These are phyloP conservation scores for Urocyon cinereoargenteus DNA, from an alignment of 2,797 vertebrate species.

Conservation along the genomic window DNA sequence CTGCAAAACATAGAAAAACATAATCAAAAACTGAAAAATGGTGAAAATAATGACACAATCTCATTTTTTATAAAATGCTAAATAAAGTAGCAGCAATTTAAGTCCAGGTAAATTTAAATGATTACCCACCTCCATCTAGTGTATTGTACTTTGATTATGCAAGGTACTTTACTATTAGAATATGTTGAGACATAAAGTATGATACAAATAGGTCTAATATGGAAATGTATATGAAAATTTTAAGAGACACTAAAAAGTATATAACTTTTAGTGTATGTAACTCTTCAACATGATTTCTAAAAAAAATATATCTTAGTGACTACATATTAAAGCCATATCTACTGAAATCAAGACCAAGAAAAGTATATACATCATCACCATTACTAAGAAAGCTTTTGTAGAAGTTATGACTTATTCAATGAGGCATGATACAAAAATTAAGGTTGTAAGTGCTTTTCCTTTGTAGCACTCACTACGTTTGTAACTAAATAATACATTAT, in stretches of 20 bases:
- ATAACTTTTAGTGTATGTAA: neutral
- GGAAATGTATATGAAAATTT: slow-evolving; percentile 30
- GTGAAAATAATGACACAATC: neutral
- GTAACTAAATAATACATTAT: neutral
- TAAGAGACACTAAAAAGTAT: neutral
- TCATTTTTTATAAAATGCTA: neutral
- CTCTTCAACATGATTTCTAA: slow-evolving; percentile 18
- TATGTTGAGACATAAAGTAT: slow-evolving; percentile 43
- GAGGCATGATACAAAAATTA: slow-evolving; percentile 3
- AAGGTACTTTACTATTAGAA: neutral
- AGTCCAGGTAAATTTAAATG: slow-evolving; percentile 22
- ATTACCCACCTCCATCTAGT: neutral
- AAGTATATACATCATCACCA: neutral
- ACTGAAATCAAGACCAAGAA: slow-evolving; percentile 24
- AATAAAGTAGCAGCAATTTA: neutral
- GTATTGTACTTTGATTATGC: slow-evolving; percentile 20
- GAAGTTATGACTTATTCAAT: neutral
- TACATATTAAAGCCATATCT: neutral
- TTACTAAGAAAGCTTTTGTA: slow-evolving; percentile 23
- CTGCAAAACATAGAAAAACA: neutral
- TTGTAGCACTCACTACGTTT: neutral
- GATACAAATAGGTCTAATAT: neutral
- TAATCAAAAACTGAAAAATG: neutral
- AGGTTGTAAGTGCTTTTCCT: neutral
- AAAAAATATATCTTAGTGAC: slow-evolving; percentile 14